A percentile compares a stretch with the other conserved stretches of the same genome.
Evolutionary conservation across 2,888 invertebrate genomes (phyloP).

Genomic region (Exephanes ischioxanthus): DNA sequence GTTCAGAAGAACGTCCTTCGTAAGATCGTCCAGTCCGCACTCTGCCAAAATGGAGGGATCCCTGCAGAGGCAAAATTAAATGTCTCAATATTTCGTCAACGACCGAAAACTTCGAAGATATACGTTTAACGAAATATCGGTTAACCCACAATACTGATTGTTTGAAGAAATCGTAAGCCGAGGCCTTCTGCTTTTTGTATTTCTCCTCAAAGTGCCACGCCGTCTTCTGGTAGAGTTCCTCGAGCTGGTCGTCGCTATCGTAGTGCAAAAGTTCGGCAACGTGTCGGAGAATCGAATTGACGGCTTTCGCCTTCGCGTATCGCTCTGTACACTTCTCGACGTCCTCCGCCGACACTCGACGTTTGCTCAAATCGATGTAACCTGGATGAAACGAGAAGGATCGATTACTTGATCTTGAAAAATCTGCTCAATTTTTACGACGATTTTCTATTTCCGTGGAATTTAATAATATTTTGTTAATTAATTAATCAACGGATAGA

Average conservation of each 20-base stretch:
- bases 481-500: too few species aligned
- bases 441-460: too few species aligned
- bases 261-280: slow-evolving; percentile 98
- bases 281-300: slow-evolving; percentile 98
- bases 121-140: not conserved
- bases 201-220: slow-evolving; percentile 99
- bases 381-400: slow-evolving; percentile 86
- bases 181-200: slow-evolving; percentile 97
- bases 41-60: slow-evolving; percentile 98
- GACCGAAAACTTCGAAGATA: not conserved
- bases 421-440: too few species aligned
- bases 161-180: slow-evolving; percentile 99
- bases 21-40: slow-evolving; percentile 96
- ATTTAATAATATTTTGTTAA: not conserved
- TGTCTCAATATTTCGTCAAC: not conserved
- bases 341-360: slow-evolving; percentile 99
- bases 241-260: slow-evolving; percentile 95
- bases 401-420: not conserved
- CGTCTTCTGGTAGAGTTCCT: slow-evolving; percentile 97
- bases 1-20: slow-evolving; percentile 95
- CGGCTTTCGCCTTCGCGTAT: slow-evolving; percentile 99
- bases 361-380: slow-evolving; percentile 99
- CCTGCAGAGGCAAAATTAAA: slow-evolving; percentile 85
- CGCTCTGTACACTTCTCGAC: slow-evolving; percentile 99
- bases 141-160: slow-evolving; percentile 96